Evolutionary conservation across 2,888 invertebrate species (phyloP).

Genomic region (Rotaria macrura): DNA sequence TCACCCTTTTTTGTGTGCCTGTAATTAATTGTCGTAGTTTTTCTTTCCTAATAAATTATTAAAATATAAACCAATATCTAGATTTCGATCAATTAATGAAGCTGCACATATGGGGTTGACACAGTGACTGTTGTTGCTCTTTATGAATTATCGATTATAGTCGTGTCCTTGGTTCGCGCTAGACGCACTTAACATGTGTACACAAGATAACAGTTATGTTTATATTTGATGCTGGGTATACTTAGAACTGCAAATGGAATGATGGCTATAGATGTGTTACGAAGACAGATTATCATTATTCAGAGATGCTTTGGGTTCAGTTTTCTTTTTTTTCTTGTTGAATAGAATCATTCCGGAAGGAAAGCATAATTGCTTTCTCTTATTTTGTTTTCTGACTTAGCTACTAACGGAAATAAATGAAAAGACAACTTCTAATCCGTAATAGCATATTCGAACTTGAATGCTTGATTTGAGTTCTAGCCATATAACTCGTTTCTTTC

Average conservation of each 20-base stretch:
- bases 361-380: too few relatives aligned
- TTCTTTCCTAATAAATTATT: slow-evolving; percentile 1
- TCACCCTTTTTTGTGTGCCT: neutral
- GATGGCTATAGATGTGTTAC: neutral
- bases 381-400: too few relatives aligned
- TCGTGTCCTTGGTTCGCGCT: neutral
- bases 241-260: neutral
- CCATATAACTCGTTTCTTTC: too few relatives aligned
- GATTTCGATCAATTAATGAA: neutral
- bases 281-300: neutral
- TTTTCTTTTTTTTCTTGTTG: neutral
- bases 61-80: neutral
- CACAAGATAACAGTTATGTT: neutral
- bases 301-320: neutral
- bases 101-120: neutral
- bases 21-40: slow-evolving; percentile 8
- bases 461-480: too few relatives aligned
- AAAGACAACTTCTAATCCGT: too few relatives aligned
- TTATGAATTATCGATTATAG: neutral
- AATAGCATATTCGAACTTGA: too few relatives aligned
- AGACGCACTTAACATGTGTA: neutral
- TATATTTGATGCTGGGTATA: neutral
- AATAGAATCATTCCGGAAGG: neutral
- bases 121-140: neutral
- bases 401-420: too few relatives aligned